Base-by-base conservation (phyloP, 2,888 invertebrate genomes). In the Loripinus fragilis region DNA sequence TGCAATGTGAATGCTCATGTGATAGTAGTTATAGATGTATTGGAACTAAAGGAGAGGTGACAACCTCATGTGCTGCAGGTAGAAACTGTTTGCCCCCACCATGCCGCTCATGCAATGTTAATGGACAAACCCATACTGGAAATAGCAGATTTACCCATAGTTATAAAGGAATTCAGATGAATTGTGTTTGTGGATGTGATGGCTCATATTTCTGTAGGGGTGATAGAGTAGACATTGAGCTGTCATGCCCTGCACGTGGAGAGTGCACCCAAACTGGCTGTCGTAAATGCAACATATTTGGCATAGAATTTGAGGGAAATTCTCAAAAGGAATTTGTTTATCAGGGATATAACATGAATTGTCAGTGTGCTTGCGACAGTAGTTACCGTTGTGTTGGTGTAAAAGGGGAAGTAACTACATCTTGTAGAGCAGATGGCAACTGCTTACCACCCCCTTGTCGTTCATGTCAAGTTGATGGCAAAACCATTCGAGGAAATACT, bases 151-250 rank as follows among this genome's bases (percentile, higher is more conserved):
- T 84, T 71, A 71, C 80, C 23, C 55, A 68, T 8, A 45, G 28
- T 15, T 68, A 71, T 28, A 45, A 78, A 20, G 78, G 75, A 20
- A 79, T 71, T n/a, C 67, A 80, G 35, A 75, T 80, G 79, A 69
- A 55, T 8, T 84, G 84, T 50, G 70, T 79, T 1, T 84, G 84
- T 42, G 84, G 81, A 2, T 84, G 84, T 60, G 84, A 84, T 30
- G 80, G 84, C 2, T 77, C 77, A n/a, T 84, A 80, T 60, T 78
- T 52, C 65, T 84, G 84, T 33, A 35, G 48, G 8, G 70, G 78
- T 20, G 76, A 70, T 45, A 74, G 74, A 45, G 74, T 74, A 65
- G 65, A 48, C 17, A 65, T 75, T 0, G 78, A 83, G 45, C 30
- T 78, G 2, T 45, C 80, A 0, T 83, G 83, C 48, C 70, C 69